Conservation (phyloP, 2,797 vertebrate species). For the Micrastur ruficollis region DNA sequence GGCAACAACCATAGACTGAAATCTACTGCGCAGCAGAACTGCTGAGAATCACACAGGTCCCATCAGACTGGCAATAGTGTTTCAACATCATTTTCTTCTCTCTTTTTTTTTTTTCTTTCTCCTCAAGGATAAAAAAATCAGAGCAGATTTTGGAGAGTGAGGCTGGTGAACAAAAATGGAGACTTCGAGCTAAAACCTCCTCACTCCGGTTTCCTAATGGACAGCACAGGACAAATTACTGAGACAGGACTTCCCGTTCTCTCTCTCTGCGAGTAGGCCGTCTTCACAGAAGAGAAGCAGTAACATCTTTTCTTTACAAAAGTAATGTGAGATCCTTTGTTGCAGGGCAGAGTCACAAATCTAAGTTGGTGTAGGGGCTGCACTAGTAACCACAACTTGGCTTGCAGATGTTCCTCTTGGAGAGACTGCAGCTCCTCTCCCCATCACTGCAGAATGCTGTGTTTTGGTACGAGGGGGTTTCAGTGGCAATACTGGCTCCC, state of each 20-base stretch:
- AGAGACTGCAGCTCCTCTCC: background rate
- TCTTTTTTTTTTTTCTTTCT: background rate
- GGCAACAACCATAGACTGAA: background rate
- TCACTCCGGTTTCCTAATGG: background rate
- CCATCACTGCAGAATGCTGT: background rate
- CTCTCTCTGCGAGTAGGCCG: background rate
- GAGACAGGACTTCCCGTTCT: background rate
- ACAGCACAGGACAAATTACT: background rate
- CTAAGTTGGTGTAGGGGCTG: background rate
- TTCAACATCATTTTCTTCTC: background rate
- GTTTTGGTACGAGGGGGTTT: background rate
- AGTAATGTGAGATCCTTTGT: background rate
- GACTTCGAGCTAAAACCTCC: background rate
- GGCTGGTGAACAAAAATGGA: background rate
- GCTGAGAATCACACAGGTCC: background rate
- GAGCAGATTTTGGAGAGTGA: background rate
- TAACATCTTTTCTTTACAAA: background rate
- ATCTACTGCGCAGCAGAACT: background rate
- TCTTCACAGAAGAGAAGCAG: background rate
- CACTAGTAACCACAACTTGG: background rate
- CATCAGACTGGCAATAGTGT: background rate
- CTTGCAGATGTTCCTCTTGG: background rate
- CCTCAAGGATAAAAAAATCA: background rate
- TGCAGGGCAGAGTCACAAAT: background rate
- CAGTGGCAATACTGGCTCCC: background rate